A percentile compares a stretch with the other conserved stretches of the same genome.
phyloP scores from a whole-genome alignment of 64 coral and sea anemone genomes.

The Orbicella faveolata region DNA sequence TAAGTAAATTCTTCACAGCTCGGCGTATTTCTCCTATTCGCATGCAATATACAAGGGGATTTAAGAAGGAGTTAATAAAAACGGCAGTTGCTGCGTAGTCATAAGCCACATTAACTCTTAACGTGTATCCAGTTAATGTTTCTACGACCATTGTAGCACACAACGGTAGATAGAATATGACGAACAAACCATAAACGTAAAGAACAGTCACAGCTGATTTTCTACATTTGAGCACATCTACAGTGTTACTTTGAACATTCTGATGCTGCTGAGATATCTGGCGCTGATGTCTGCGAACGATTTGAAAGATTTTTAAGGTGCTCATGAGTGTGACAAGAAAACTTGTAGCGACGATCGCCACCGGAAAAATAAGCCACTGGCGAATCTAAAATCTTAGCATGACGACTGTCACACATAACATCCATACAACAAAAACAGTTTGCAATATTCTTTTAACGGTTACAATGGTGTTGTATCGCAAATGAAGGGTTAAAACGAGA shows the following conservation, averaged over 20 bases:
- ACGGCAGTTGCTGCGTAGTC: neutral
- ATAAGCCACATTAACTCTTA: too few species aligned
- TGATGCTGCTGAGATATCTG: neutral
- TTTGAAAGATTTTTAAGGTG: conserved; percentile 20
- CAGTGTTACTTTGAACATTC: neutral
- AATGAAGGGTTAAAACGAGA: conserved; percentile 11
- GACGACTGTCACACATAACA: conserved; percentile 5
- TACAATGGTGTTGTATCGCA: conserved; percentile 19
- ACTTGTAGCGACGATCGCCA: neutral
- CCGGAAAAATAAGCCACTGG: conserved; percentile 16
- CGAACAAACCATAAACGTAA: too few species aligned
- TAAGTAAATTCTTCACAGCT: too few species aligned
- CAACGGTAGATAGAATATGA: too few species aligned
- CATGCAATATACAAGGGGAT: conserved; percentile 28
- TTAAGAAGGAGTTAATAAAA: conserved; percentile 28
- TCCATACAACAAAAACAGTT: conserved; percentile 5
- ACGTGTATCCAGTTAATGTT: too few species aligned
- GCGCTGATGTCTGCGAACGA: conserved; percentile 19
- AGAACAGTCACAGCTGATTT: too few species aligned
- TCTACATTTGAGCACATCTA: neutral
- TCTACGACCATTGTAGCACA: too few species aligned
- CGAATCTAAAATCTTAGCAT: conserved; percentile 1
- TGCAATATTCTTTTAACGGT: neutral
- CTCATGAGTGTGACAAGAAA: neutral
- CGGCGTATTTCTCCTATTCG: too few species aligned